Conservation (phyloP, 2,888 invertebrate species). For the Anoplius nigerrimus region DNA sequence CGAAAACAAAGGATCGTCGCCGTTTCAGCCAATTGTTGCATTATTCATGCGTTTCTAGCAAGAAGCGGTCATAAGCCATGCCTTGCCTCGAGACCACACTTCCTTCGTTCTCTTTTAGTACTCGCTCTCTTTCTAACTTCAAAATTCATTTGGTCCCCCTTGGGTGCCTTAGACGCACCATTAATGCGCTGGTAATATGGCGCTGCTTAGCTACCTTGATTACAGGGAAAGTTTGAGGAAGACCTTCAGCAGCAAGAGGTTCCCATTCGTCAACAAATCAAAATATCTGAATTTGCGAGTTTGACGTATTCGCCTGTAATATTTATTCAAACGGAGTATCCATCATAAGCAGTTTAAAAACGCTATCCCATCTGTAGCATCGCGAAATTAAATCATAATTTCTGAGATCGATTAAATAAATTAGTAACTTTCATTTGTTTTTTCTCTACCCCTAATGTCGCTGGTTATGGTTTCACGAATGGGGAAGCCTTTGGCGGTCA, state of each 20-base stretch:
- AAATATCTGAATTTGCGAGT: too few relatives aligned
- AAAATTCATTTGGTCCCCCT: slow-evolving; percentile 61
- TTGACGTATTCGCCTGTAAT: background rate
- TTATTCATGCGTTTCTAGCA: slow-evolving; percentile 64
- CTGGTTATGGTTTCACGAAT: slow-evolving; percentile 41
- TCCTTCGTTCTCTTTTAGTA: slow-evolving; percentile 19
- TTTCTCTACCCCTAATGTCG: slow-evolving; percentile 22
- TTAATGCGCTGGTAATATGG: slow-evolving; percentile 47
- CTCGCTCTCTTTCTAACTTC: slow-evolving; percentile 41
- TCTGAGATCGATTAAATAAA: slow-evolving; percentile 45
- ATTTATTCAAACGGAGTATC: background rate
- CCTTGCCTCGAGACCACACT: slow-evolving; percentile 51
- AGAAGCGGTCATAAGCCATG: slow-evolving; percentile 59
- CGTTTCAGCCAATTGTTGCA: slow-evolving; percentile 60
- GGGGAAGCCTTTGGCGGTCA: slow-evolving; percentile 40
- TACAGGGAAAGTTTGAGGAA: slow-evolving; percentile 40
- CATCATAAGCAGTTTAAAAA: slow-evolving; percentile 11
- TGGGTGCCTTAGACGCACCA: slow-evolving; percentile 53
- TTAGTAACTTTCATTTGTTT: slow-evolving; percentile 49
- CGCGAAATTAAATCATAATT: slow-evolving; percentile 20
- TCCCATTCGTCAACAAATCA: background rate
- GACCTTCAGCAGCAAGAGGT: slow-evolving; percentile 37
- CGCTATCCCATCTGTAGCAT: background rate
- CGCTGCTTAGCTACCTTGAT: slow-evolving; percentile 43
- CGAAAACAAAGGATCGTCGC: slow-evolving; percentile 62